Evolutionary conservation across 2,888 invertebrate species (phyloP).

Genomic region (Synergus gifuensis): DNA sequence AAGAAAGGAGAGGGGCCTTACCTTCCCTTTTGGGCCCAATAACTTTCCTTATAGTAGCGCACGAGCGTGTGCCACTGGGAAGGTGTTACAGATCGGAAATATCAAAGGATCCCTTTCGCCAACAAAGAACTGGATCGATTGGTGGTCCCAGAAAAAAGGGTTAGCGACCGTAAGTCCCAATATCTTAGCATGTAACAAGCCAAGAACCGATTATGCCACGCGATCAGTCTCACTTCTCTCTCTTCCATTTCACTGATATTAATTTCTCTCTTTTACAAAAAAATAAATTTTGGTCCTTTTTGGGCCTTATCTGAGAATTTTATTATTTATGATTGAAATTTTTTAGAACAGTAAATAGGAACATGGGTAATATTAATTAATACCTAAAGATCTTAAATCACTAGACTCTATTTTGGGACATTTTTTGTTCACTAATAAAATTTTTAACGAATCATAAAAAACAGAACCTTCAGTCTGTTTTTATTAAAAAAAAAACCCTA

Average conservation of each 20-base stretch:
- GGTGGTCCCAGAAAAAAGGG: slow-evolving; percentile 49
- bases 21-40: slow-evolving; percentile 46
- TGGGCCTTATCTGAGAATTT: slow-evolving; percentile 14
- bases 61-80: slow-evolving; percentile 59
- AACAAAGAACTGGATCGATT: slow-evolving; percentile 53
- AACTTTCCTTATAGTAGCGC: slow-evolving; percentile 51
- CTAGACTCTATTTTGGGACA: too few species aligned
- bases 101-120: slow-evolving; percentile 60
- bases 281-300: not conserved
- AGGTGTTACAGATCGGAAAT: slow-evolving; percentile 72
- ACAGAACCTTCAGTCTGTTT: not conserved
- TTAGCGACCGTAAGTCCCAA: slow-evolving; percentile 38
- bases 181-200: slow-evolving; percentile 45
- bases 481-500: too few species aligned
- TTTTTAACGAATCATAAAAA: slow-evolving; percentile 16
- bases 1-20: slow-evolving; percentile 49
- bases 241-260: not conserved
- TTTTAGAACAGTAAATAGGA: not conserved
- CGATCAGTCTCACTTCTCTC: slow-evolving; percentile 54
- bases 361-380: too few species aligned
- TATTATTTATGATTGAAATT: not conserved
- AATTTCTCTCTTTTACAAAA: not conserved
- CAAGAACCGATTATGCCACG: slow-evolving; percentile 62
- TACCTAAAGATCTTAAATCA: too few species aligned
- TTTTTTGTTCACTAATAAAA: too few species aligned